Evolutionary conservation across 2,797 vertebrate genomes (phyloP), one percentile per base, ranked within the genome.

Genomic region (Betta splendens): DNA sequence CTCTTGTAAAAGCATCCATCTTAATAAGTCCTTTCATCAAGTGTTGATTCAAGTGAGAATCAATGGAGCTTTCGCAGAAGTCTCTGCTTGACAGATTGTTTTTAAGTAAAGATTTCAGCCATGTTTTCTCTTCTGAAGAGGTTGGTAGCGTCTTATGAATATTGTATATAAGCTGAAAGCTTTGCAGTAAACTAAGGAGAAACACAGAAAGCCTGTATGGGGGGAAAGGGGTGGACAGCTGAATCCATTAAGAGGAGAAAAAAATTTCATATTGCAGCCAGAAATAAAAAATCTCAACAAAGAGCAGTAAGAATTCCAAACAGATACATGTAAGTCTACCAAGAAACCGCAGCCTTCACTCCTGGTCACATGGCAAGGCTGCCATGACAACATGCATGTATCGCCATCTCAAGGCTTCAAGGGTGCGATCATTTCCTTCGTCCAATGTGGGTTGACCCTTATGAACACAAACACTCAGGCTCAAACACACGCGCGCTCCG

Each of bases 161-260:
- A 83, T 81, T 89, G 64, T 26, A 87, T 80, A 42, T 7, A 13
- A 64, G 59, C 68, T 78, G 78, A 83, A 78, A 85, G 80, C 75
- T 5, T 79, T 44, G 42, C 42, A 18, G 52, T 18, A 23, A 32
- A 21, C 22, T 45, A 28, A 49, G 49, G 59, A 33, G 17, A 20
- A 57, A 37, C 45, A 26, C 48, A 56, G 39, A 61, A 48, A 59
- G 46, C 50, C 29, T 21, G 52, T 26, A 48, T 76, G 31, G 72
- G 73, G 79, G 72, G 56, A 73, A 77, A 62, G 36, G 56, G 44
- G 69, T 49, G 57, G 69, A 75, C 59, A 47, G 49, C 47, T 18
- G 29, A 80, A 44, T 56, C 69, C 76, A 83, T 86, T 78, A 75
- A 35, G 38, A 20, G 25, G 39, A 72, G 38, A 59, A 20, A 39